These are phyloP conservation scores for Tineola bisselliella DNA, from an alignment of 2,888 invertebrate species.

Conservation along the genomic window DNA sequence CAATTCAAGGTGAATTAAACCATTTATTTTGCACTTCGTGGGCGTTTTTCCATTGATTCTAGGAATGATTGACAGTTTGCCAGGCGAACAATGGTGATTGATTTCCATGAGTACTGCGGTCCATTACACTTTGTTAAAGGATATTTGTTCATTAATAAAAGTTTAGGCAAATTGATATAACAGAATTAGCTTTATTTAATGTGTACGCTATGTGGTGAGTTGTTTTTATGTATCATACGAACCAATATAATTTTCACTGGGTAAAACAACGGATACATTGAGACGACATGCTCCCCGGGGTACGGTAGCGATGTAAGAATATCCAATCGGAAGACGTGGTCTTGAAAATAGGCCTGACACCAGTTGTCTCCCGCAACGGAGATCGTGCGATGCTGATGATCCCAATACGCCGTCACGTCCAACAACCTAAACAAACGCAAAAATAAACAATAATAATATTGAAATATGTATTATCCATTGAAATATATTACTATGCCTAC, in stretches of 20 bases:
- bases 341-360: slow-evolving; percentile 88
- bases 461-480: no score
- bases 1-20: slow-evolving; percentile 25
- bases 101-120: slow-evolving; percentile 30
- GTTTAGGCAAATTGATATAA: background rate
- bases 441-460: background rate
- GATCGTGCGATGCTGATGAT: slow-evolving; percentile 44
- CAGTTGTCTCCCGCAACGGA: slow-evolving; percentile 71
- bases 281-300: slow-evolving; percentile 89
- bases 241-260: slow-evolving; percentile 88
- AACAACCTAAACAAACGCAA: slow-evolving; percentile 72
- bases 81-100: slow-evolving; percentile 35
- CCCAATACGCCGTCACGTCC: slow-evolving; percentile 88
- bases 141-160: slow-evolving; percentile 24
- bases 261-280: slow-evolving; percentile 83
- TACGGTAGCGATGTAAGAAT: slow-evolving; percentile 84
- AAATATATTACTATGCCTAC: no score
- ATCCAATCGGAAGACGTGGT: slow-evolving; percentile 82
- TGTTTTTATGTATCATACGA: slow-evolving; percentile 24
- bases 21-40: slow-evolving; percentile 35
- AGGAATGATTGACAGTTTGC: slow-evolving; percentile 37
- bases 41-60: slow-evolving; percentile 33
- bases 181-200: background rate
- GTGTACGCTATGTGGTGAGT: background rate
- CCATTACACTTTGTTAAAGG: slow-evolving; percentile 45